Evolutionary conservation across 2,888 invertebrate genomes (phyloP), one percentile per base, ranked within the genome.

Genomic region (Seira sanloemensis): DNA sequence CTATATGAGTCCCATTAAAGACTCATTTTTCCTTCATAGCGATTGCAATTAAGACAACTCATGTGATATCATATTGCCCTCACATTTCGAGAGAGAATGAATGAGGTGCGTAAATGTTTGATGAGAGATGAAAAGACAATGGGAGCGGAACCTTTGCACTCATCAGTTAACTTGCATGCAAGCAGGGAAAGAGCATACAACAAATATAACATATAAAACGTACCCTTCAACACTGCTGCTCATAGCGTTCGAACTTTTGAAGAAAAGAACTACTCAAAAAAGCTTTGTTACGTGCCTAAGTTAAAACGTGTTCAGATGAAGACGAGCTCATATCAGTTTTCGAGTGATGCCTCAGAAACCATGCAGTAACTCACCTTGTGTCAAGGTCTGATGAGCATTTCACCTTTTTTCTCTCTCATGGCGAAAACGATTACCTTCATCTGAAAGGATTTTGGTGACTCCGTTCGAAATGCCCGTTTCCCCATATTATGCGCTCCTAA

Each of bases 141-240:
- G 88, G 86, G 88, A 88, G 88, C 88, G 87, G 88, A 88, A 88
- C 88, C 86, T 80, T 79, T 87, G 83, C 85, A 85, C 85, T 76
- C 79, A 78, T 37, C 84, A 76, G 75, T 71, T 62, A 69, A 69
- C 77, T 77, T 26, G 67, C 58, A 27, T 18, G 24, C 58, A 9
- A 18, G 24, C 76, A 50, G 23, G 25, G 24, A 2, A 21, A n/a
- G 12, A 67, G 21, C 4, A 37, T 37, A 37, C 37, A 37, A 37
- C n/a, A n/a, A n/a, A n/a, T n/a, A n/a, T n/a, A n/a, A n/a, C n/a
- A n/a, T n/a, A n/a, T n/a, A n/a, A n/a, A n/a, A n/a, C n/a, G n/a
- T n/a, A n/a, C n/a, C n/a, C n/a, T n/a, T n/a, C n/a, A n/a, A n/a
- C n/a, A n/a, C n/a, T n/a, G n/a, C n/a, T n/a, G n/a, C n/a, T n/a